Conservation (phyloP, 2,797 vertebrate genomes). For the Phoebastria nigripes region DNA sequence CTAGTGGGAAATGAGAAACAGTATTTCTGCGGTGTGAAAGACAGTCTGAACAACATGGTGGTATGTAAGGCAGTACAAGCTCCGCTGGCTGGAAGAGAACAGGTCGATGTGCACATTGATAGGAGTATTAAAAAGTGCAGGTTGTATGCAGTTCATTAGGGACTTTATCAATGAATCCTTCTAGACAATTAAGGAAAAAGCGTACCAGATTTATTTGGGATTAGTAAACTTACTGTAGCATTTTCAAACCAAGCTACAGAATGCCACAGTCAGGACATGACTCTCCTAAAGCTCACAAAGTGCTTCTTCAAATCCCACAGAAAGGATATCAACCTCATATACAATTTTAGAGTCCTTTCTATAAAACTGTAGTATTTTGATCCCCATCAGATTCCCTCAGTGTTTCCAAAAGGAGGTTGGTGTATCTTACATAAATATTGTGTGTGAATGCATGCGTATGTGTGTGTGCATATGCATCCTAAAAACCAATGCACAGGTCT, state of each 20-base stretch:
- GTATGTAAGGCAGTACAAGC: neutral
- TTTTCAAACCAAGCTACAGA: neutral
- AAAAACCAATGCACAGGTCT: neutral
- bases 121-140: neutral
- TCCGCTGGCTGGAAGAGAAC: neutral
- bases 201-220: neutral
- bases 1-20: slow-evolving; percentile 2
- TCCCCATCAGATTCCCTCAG: neutral
- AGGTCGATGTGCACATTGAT: neutral
- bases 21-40: neutral
- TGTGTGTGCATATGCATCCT: neutral
- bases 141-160: neutral
- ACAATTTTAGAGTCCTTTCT: neutral
- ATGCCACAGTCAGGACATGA: neutral
- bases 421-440: neutral
- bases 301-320: neutral
- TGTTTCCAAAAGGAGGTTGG: neutral
- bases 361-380: neutral
- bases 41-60: neutral
- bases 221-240: neutral
- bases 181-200: neutral
- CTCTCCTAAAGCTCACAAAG: neutral
- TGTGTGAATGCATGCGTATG: accelerated
- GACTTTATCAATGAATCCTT: neutral
- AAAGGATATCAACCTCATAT: neutral